Evolutionary conservation across 2,113 vertebrate species (phyloP).

Genomic region (Speoplatyrhinus poulsoni): DNA sequence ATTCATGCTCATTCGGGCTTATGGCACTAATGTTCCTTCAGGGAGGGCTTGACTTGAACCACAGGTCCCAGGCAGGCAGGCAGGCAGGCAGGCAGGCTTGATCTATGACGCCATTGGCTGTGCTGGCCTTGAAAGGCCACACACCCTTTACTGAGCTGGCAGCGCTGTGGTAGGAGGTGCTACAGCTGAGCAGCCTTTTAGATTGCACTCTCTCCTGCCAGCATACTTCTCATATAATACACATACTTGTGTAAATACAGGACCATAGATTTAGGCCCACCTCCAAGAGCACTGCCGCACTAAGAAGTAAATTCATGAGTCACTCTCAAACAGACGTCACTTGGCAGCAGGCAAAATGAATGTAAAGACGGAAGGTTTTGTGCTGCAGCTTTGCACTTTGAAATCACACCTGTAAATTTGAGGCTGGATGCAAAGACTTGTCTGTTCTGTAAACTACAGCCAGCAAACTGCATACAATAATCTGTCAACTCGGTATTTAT

Average conservation of each 20-base stretch:
- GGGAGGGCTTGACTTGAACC: conserved; percentile 31
- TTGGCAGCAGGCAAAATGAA: conserved; percentile 58
- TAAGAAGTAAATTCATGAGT: conserved; percentile 74
- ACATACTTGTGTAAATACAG: conserved; percentile 68
- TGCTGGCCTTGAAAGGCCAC: conserved; percentile 50
- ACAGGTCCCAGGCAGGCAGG: conserved; percentile 34
- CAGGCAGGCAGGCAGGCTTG: conserved; percentile 7
- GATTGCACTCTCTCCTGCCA: conserved; percentile 50
- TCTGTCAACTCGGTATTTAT: conserved; percentile 19
- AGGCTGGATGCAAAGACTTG: conserved; percentile 42
- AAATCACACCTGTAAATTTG: conserved; percentile 58
- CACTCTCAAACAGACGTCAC: conserved; percentile 74
- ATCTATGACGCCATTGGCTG: conserved; percentile 61
- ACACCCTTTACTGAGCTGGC: conserved; percentile 42
- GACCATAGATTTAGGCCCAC: conserved; percentile 57
- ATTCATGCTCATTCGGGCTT: conserved; percentile 34
- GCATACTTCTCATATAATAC: conserved; percentile 64
- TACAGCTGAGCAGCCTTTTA: conserved; percentile 43
- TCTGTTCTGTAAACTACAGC: conserved; percentile 44
- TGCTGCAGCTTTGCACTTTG: conserved; percentile 52
- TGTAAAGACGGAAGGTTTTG: conserved; percentile 68
- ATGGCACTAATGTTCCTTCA: conserved; percentile 41
- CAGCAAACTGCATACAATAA: conserved; percentile 25
- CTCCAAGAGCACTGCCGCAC: conserved; percentile 65
- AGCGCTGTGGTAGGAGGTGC: conserved; percentile 47